A percentile compares a stretch with the other conserved stretches of the same genome.
phyloP scores from a whole-genome alignment of 1,140 invertebrate genomes.

The Monochamus saltuarius region DNA sequence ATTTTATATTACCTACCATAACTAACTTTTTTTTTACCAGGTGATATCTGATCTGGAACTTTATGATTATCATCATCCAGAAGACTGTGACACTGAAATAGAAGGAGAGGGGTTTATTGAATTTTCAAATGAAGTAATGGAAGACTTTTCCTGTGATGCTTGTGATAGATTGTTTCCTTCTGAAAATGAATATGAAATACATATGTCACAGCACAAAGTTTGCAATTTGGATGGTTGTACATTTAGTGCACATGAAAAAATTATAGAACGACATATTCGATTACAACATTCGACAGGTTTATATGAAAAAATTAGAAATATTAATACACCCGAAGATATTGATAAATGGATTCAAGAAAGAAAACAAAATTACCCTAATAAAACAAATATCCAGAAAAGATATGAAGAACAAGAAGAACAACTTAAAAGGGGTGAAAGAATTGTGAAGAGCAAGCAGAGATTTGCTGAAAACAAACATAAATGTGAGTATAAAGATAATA shows the following conservation, averaged over 20 bases:
- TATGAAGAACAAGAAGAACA: conserved; percentile 65
- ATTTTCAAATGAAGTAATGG: no score
- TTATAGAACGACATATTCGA: conserved; percentile 76
- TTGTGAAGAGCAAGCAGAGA: conserved; percentile 54
- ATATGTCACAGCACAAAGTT: conserved; percentile 68
- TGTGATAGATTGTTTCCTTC: conserved; percentile 73
- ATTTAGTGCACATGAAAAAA: conserved; percentile 74
- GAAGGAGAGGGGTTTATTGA: neutral
- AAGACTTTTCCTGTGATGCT: conserved; percentile 63
- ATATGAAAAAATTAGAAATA: conserved; percentile 71
- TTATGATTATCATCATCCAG: conserved; percentile 5
- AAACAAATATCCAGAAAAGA: conserved; percentile 68
- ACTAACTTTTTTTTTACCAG: conserved; percentile 21
- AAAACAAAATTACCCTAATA: conserved; percentile 72
- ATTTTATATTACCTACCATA: conserved; percentile 13
- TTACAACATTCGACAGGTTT: conserved; percentile 79
- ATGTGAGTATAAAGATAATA: conserved; percentile 25
- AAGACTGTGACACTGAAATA: conserved; percentile 8
- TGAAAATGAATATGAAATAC: conserved; percentile 60
- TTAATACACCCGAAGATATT: conserved; percentile 77
- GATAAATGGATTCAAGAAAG: conserved; percentile 79
- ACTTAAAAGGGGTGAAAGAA: conserved; percentile 66
- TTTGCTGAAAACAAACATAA: conserved; percentile 52
- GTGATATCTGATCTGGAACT: conserved; percentile 7
- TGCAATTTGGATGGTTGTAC: conserved; percentile 80